Evolutionary conservation across 37 sponge, comb jelly and placozoan genomes (phyloP), one percentile per base, ranked within the genome.

Genomic region (Cliona cf. orientalis): DNA sequence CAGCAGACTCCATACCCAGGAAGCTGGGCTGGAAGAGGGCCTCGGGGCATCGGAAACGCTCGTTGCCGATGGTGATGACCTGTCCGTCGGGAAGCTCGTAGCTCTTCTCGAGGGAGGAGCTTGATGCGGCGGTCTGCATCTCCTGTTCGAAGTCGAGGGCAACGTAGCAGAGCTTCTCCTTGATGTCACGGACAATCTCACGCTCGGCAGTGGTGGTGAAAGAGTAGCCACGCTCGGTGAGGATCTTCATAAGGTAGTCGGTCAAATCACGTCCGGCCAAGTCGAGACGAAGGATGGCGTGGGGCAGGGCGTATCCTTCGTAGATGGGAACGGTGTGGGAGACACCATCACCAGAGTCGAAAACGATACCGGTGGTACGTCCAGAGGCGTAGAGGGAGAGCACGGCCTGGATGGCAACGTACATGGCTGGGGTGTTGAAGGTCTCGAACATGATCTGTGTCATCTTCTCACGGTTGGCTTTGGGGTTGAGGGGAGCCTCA

Each of bases 401-500:
- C 58, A 99, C 95, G 67, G 97, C 95, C 87, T 99, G 97, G 95
- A 94, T 94, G 80, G 95, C 95, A 32, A 99, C 95, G 75, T 96
- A 96, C 97, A 99, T 96, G 59, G 97, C 97, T 57, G 99, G 99
- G 41, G 91, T 90, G 89, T 99, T 96, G 97, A 99, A 99, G 79
- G 97, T 94, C 91, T 99, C 99, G 84, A 99, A 99, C 99, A 99
- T 99, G 97, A 99, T 99, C 86, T 99, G 99, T 71, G 99, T 99
- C 99, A 99, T 99, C 93, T 99, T 99, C 83, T 99, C 99, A 58
- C 99, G 81, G 90, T 99, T 96, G 81, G 99, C 99, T 88, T 99
- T 99, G 85, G 99, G 99, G 91, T 99, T 99, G 87, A 99, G 99
- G 74, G 99, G 97, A 69, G 99, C 99, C 84, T 99, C 99, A 17